Percentiles rank a stretch among this genome's conserved stretches.
These are phyloP conservation scores for Takifugu bimaculatus DNA, from an alignment of 2,113 vertebrate species.

Conservation along the genomic window DNA sequence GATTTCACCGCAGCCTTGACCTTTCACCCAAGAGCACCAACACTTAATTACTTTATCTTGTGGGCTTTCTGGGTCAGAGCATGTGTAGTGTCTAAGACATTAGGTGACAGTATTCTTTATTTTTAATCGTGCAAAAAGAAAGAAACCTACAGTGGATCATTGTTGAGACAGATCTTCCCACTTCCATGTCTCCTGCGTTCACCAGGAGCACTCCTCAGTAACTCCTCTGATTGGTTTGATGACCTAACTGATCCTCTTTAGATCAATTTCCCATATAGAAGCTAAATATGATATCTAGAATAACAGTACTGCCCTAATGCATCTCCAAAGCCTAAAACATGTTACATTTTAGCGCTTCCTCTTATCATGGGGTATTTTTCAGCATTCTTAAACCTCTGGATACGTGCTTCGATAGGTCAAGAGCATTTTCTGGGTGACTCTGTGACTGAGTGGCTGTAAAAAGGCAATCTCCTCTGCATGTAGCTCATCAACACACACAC, in stretches of 20 bases:
- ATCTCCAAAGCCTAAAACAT: not conserved
- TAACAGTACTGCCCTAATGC: too few species aligned
- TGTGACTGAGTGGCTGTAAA: constrained; percentile 63
- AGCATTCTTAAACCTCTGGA: constrained; percentile 18
- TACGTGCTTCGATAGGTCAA: constrained; percentile 19
- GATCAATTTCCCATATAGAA: too few species aligned
- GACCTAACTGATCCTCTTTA: too few species aligned
- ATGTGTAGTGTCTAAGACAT: too few species aligned
- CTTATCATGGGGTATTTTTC: not conserved
- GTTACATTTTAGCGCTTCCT: not conserved
- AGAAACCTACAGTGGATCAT: too few species aligned
- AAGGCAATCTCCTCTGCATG: constrained; percentile 60
- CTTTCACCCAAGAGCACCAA: not conserved
- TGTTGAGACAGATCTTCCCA: not conserved
- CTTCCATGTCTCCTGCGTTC: not conserved
- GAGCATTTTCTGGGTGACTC: constrained; percentile 26
- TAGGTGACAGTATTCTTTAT: too few species aligned
- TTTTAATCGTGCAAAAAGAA: too few species aligned
- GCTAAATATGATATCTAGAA: too few species aligned
- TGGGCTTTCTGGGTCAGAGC: too few species aligned
- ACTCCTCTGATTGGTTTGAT: too few species aligned
- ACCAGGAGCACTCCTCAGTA: too few species aligned
- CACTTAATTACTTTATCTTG: not conserved
- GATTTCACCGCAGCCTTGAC: not conserved
- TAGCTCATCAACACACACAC: constrained; percentile 44